Evolutionary conservation across 2,113 vertebrate species (phyloP).

Genomic region (Dendrocopos noguchii): DNA sequence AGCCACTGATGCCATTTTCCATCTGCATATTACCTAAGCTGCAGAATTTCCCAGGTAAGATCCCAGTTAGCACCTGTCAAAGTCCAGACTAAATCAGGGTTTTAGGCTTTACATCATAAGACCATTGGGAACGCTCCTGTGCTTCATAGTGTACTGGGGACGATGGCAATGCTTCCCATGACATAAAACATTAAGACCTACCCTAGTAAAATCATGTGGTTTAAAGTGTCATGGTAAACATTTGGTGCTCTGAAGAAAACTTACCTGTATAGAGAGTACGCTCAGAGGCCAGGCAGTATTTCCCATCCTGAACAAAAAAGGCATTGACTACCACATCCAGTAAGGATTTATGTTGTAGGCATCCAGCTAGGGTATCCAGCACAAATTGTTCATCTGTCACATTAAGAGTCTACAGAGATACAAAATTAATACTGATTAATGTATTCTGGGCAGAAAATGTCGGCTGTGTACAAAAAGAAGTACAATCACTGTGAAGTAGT

Average conservation of each 20-base stretch:
- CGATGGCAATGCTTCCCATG: not conserved
- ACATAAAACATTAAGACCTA: not conserved
- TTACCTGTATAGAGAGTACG: slow-evolving; percentile 82
- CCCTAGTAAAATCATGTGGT: not conserved
- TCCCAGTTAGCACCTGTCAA: not conserved
- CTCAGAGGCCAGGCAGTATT: slow-evolving; percentile 72
- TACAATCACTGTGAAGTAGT: not conserved
- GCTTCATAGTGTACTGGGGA: not conserved
- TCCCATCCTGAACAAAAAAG: slow-evolving; percentile 82
- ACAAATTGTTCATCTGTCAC: slow-evolving; percentile 76
- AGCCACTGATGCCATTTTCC: not conserved
- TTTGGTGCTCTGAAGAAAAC: slow-evolving; percentile 32
- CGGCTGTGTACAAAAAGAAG: not conserved
- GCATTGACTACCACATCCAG: slow-evolving; percentile 82
- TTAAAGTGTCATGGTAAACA: not conserved
- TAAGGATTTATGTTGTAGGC: slow-evolving; percentile 81
- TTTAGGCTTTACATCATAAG: not conserved
- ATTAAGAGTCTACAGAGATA: slow-evolving; percentile 50
- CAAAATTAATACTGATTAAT: slow-evolving; percentile 1
- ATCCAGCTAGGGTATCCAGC: slow-evolving; percentile 84
- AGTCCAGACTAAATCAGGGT: not conserved
- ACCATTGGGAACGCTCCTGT: not conserved
- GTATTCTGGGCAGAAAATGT: not conserved
- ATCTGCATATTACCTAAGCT: not conserved
- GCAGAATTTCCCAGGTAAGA: not conserved